Conservation (phyloP, 2,888 invertebrate species). For the Odontocolon sp. region DNA sequence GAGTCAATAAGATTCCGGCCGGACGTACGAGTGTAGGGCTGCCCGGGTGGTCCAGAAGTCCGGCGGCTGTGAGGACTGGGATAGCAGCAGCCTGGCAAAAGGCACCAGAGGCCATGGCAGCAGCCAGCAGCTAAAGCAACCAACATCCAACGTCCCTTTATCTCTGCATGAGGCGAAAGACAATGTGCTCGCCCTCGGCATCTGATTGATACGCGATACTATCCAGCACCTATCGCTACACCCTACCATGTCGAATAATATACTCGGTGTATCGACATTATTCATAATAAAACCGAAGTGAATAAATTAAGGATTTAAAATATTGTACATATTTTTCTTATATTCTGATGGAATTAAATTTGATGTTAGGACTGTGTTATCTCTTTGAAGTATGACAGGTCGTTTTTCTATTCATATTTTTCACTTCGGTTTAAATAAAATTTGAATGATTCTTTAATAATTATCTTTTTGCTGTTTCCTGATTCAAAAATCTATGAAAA, state of each 20-base stretch:
- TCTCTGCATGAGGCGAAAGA: constrained; percentile 76
- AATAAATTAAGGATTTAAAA: neutral
- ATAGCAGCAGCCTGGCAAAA: constrained; percentile 23
- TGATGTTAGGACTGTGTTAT: too few species aligned
- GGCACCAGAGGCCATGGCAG: constrained; percentile 61
- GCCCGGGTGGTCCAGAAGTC: constrained; percentile 77
- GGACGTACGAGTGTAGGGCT: constrained; percentile 68
- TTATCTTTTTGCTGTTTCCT: too few species aligned
- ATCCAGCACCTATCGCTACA: constrained; percentile 72
- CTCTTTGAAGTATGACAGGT: too few species aligned
- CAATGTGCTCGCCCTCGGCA: constrained; percentile 73
- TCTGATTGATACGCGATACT: constrained; percentile 79
- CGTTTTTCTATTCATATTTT: too few species aligned
- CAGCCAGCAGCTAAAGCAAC: constrained; percentile 52
- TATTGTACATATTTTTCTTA: neutral
- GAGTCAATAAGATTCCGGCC: constrained; percentile 76
- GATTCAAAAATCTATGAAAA: too few species aligned
- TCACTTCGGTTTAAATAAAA: too few species aligned
- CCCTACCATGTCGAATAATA: constrained; percentile 62
- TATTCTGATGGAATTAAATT: neutral
- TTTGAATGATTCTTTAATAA: too few species aligned
- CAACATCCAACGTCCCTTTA: constrained; percentile 68
- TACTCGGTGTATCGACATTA: constrained; percentile 65
- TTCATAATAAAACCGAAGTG: neutral
- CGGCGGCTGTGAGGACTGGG: constrained; percentile 42